A percentile compares a stretch with the other conserved stretches of the same genome.
phyloP scores from a whole-genome alignment of 2,797 vertebrate genomes.

The Trachops cirrhosus region DNA sequence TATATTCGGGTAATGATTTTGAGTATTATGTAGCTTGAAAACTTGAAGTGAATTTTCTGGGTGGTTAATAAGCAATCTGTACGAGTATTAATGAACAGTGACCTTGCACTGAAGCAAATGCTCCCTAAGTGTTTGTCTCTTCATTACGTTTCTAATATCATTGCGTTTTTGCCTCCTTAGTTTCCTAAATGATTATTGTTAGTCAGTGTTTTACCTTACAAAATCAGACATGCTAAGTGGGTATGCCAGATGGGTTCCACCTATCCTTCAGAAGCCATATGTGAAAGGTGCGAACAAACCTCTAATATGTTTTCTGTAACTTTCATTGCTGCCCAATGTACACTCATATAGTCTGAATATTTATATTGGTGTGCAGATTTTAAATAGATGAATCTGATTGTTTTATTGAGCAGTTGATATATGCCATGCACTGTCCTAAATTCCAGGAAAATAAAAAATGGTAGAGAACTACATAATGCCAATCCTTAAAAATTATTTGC shows the following conservation, averaged over 20 bases:
- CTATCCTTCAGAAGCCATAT: not conserved
- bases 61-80: conserved; percentile 71
- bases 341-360: not conserved
- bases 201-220: conserved; percentile 11
- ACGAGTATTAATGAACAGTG: conserved; percentile 74
- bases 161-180: conserved; percentile 43
- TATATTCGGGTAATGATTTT: conserved; percentile 43
- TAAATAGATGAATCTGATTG: not conserved
- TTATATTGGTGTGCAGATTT: not conserved
- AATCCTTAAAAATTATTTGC: not conserved
- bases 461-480: not conserved
- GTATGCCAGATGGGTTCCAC: not conserved
- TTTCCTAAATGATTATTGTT: not conserved
- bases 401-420: not conserved
- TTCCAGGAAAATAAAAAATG: not conserved
- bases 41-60: conserved; percentile 68
- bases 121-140: conserved; percentile 51
- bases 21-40: conserved; percentile 63
- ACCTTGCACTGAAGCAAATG: conserved; percentile 74
- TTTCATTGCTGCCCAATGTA: not conserved
- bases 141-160: conserved; percentile 59
- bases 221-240: conserved; percentile 6
- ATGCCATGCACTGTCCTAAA: not conserved
- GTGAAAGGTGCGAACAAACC: not conserved
- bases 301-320: not conserved